A percentile compares a stretch with the other conserved stretches of the same genome.
These are phyloP conservation scores for Nomada fucata DNA, from an alignment of 2,888 invertebrate species.

Conservation along the genomic window DNA sequence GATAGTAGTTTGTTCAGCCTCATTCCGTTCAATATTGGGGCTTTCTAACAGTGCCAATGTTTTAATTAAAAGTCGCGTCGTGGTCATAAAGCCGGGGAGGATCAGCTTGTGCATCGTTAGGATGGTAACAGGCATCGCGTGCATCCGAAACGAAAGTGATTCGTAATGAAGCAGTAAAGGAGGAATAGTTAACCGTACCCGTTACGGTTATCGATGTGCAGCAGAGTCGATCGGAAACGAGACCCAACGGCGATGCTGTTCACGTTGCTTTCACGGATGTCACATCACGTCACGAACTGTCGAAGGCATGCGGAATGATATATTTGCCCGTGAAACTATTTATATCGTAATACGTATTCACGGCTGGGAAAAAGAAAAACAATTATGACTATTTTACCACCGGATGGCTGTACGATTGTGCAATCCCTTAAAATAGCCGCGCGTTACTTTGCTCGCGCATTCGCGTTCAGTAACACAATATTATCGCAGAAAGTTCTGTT, in stretches of 20 bases:
- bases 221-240: constrained; percentile 37
- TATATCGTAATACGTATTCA: constrained; percentile 46
- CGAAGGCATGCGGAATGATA: constrained; percentile 50
- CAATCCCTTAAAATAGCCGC: neutral
- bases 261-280: constrained; percentile 67
- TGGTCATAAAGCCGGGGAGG: neutral
- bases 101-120: neutral
- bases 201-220: constrained; percentile 32
- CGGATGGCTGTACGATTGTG: neutral
- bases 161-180: constrained; percentile 21
- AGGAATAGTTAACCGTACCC: constrained; percentile 39
- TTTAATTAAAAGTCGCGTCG: too few relatives aligned
- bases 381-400: constrained; percentile 11
- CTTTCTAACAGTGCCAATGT: too few relatives aligned
- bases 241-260: constrained; percentile 42
- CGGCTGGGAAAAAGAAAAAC: constrained; percentile 12
- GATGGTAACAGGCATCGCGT: neutral
- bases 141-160: constrained; percentile 46
- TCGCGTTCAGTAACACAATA: neutral
- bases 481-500: neutral
- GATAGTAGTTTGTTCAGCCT: too few relatives aligned
- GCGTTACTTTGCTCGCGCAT: neutral
- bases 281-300: constrained; percentile 59
- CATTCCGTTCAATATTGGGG: too few relatives aligned
- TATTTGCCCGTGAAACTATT: constrained; percentile 61